A percentile compares a stretch with the other conserved stretches of the same genome.
Evolutionary conservation across 2,113 vertebrate genomes (phyloP).

Genomic region (Thalassarche chlororhynchos): DNA sequence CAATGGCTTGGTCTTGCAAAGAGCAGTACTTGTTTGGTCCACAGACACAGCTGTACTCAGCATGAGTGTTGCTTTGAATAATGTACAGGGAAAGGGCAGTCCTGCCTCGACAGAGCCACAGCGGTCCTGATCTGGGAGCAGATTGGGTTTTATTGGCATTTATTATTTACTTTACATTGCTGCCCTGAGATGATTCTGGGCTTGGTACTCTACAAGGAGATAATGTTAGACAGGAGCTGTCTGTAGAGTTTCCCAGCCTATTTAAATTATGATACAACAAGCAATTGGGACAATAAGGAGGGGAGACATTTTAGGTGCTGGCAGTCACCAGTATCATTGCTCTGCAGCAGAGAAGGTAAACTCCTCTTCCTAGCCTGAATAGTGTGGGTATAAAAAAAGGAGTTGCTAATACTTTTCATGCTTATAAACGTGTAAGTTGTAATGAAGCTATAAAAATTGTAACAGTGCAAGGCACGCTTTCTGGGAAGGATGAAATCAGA

Average conservation of each 20-base stretch:
- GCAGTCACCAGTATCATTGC: too few species aligned
- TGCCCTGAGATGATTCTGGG: not conserved
- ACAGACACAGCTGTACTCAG: not conserved
- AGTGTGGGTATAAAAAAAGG: not conserved
- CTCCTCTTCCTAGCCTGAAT: not conserved
- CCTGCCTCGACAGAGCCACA: not conserved
- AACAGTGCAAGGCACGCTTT: not conserved
- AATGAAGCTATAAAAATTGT: not conserved
- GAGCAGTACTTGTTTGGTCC: not conserved
- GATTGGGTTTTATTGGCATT: not conserved
- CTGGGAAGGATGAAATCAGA: slow-evolving; percentile 25
- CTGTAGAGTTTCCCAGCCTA: not conserved
- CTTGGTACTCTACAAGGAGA: not conserved
- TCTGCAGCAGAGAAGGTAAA: not conserved
- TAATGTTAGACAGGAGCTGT: not conserved
- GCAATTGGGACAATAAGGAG: not conserved
- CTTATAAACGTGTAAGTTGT: not conserved
- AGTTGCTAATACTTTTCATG: not conserved
- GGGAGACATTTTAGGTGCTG: not conserved
- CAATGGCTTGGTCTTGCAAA: not conserved
- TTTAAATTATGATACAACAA: not conserved
- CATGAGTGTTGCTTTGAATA: not conserved
- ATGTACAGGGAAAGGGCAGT: not conserved
- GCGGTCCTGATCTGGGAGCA: not conserved
- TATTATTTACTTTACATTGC: not conserved